These are phyloP conservation scores for Venustaconcha ellipsiformis DNA, from an alignment of 1,140 invertebrate species.

Conservation along the genomic window DNA sequence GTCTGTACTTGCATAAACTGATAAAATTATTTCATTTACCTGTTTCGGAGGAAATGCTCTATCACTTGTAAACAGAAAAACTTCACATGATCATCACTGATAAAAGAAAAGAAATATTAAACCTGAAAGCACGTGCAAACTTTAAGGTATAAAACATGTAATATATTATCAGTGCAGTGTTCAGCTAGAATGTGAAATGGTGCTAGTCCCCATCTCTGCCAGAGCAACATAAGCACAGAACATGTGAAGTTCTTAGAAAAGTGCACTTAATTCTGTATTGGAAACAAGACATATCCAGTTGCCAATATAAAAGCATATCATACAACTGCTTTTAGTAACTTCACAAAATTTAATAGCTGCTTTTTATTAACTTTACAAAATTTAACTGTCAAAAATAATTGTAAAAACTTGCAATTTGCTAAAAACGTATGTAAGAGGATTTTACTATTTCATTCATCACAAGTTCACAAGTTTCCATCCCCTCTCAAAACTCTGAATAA, in stretches of 20 bases:
- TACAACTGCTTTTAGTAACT: no score
- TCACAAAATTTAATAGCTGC: no score
- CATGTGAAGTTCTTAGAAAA: background rate
- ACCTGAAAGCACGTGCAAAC: background rate
- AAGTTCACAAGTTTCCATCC: no score
- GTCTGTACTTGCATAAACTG: no score
- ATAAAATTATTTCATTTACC: conserved; percentile 40
- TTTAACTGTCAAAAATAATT: no score
- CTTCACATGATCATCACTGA: conserved; percentile 69
- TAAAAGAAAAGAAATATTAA: conserved; percentile 38
- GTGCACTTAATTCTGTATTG: background rate
- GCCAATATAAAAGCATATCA: background rate
- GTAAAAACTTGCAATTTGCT: no score
- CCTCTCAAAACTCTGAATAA: no score
- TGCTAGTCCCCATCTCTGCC: background rate
- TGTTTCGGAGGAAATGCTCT: conserved; percentile 69
- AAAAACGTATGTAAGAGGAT: no score
- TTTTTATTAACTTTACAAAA: no score
- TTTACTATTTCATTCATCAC: no score
- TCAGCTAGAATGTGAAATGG: no score
- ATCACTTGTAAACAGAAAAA: conserved; percentile 74
- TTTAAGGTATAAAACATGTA: background rate
- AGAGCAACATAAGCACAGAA: background rate
- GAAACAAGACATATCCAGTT: background rate
- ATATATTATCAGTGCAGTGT: background rate